These are phyloP conservation scores for Gasterosteus nipponicus DNA, from an alignment of 2,113 vertebrate genomes.

Conservation along the genomic window DNA sequence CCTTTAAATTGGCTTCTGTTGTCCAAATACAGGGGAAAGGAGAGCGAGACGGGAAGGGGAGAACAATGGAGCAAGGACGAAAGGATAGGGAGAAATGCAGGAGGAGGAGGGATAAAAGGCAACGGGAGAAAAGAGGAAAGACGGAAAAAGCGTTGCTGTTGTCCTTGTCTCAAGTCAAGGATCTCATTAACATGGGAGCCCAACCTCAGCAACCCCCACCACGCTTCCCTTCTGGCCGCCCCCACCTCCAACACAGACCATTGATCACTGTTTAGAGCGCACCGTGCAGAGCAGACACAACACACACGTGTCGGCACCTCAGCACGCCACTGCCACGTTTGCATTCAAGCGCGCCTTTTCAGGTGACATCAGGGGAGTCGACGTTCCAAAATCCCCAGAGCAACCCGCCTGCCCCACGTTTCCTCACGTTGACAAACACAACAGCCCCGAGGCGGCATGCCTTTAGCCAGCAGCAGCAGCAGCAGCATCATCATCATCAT, in stretches of 20 bases:
- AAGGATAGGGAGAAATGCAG: conserved; percentile 36
- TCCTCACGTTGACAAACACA: conserved; percentile 1
- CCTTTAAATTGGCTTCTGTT: conserved; percentile 36
- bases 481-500: no score
- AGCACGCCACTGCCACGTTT: not conserved
- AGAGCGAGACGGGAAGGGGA: conserved; percentile 47
- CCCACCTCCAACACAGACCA: conserved; percentile 56
- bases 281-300: conserved; percentile 5
- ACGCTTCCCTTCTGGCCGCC: conserved; percentile 27
- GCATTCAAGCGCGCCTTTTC: not conserved
- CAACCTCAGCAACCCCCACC: conserved; percentile 53
- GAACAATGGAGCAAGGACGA: conserved; percentile 56
- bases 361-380: not conserved
- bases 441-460: conserved; percentile 1
- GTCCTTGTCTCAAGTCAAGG: conserved; percentile 81
- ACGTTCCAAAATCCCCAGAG: not conserved
- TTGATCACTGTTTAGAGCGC: conserved; percentile 61
- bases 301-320: conserved; percentile 18
- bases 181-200: conserved; percentile 82
- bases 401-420: not conserved
- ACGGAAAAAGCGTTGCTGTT: conserved; percentile 49
- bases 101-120: conserved; percentile 34
- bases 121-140: conserved; percentile 34
- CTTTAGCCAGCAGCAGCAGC: conserved; percentile 8
- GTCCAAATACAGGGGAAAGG: conserved; percentile 43